phyloP scores from a whole-genome alignment of 2,888 invertebrate species.

The Phoenoteleia sp. region DNA sequence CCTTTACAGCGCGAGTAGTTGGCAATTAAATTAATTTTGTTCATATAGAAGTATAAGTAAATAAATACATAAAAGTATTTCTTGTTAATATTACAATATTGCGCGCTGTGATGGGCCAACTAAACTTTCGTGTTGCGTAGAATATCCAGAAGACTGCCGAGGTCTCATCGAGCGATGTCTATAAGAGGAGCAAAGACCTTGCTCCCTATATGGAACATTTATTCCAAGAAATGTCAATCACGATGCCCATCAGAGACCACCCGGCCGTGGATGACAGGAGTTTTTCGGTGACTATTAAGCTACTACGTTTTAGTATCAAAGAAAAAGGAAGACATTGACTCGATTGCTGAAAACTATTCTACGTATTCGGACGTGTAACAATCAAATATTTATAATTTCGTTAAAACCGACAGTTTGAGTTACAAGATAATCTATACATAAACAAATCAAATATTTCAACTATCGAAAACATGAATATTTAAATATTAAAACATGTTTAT shows the following conservation, averaged over 20 bases:
- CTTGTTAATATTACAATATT: neutral
- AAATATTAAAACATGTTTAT: no score
- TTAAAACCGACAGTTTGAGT: no score
- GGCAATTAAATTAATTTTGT: neutral
- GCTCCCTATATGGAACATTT: slow-evolving; percentile 92
- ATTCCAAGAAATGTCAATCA: slow-evolving; percentile 90
- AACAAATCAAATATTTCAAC: no score
- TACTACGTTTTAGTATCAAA: slow-evolving; percentile 82
- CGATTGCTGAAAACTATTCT: no score
- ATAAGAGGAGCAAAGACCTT: slow-evolving; percentile 91
- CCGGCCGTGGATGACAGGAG: slow-evolving; percentile 89
- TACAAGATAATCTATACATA: no score
- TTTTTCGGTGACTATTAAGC: slow-evolving; percentile 89
- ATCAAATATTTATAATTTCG: no score
- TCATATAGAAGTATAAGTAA: no score
- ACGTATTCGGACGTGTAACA: no score
- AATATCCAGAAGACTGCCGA: slow-evolving; percentile 78
- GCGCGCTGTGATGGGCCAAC: slow-evolving; percentile 48
- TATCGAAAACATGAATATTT: no score
- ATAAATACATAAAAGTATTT: no score
- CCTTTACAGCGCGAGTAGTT: slow-evolving; percentile 9
- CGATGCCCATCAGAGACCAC: slow-evolving; percentile 88
- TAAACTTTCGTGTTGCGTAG: slow-evolving; percentile 74
- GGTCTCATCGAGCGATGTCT: slow-evolving; percentile 89
- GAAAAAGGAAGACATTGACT: no score